Conservation (phyloP, 2,888 invertebrate species). For the Melanostoma mellinum region DNA sequence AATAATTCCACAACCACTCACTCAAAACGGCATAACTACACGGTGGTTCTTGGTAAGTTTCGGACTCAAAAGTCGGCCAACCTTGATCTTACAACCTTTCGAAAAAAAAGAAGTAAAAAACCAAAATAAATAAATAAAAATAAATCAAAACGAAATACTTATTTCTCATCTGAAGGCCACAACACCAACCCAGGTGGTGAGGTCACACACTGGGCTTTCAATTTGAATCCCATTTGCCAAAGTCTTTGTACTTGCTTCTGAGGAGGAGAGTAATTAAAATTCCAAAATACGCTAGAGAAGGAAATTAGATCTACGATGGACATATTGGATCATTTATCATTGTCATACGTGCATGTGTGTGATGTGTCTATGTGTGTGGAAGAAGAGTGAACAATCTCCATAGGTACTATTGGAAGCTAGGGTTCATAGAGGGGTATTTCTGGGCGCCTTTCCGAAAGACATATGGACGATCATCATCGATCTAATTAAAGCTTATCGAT, state of each 20-base stretch:
- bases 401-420: slow-evolving; percentile 4
- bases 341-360: slow-evolving; percentile 34
- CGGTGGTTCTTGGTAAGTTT: not conserved
- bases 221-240: slow-evolving; percentile 65
- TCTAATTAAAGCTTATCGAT: slow-evolving; percentile 70
- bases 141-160: slow-evolving; percentile 17
- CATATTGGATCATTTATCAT: slow-evolving; percentile 67
- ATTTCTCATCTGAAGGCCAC: slow-evolving; percentile 57
- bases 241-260: slow-evolving; percentile 44
- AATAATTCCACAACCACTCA: not conserved
- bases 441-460: slow-evolving; percentile 56
- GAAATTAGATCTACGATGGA: slow-evolving; percentile 52
- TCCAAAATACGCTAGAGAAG: slow-evolving; percentile 52
- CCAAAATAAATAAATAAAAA: slow-evolving; percentile 6
- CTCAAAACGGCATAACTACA: not conserved
- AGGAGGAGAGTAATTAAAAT: slow-evolving; percentile 65
- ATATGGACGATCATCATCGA: slow-evolving; percentile 60
- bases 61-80: slow-evolving; percentile 15
- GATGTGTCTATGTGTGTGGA: slow-evolving; percentile 3
- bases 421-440: slow-evolving; percentile 1
- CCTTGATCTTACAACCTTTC: slow-evolving; percentile 29
- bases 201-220: slow-evolving; percentile 50
- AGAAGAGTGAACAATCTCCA: not conserved
- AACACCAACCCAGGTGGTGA: slow-evolving; percentile 23
- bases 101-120: slow-evolving; percentile 10